A percentile compares a stretch with the other conserved stretches of the same genome.
phyloP scores from a whole-genome alignment of 1,140 invertebrate species.

The Heliconius himera region DNA sequence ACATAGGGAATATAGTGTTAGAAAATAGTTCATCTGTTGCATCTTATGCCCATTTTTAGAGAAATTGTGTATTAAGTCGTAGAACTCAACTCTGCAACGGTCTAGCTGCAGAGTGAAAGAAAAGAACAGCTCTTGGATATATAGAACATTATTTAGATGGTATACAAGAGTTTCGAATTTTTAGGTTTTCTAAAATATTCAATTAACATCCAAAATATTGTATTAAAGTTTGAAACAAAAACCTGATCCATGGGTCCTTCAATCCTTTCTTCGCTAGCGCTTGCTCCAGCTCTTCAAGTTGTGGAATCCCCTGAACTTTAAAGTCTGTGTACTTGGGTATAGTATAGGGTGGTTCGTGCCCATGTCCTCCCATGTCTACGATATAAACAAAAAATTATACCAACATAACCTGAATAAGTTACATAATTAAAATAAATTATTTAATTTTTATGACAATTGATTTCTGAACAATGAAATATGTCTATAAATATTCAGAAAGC shows the following conservation, averaged over 20 bases:
- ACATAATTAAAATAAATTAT: constrained; percentile 27
- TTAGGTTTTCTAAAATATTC: no score
- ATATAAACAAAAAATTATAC: constrained; percentile 36
- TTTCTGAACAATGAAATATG: not conserved
- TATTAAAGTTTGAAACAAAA: not conserved
- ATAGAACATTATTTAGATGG: no score
- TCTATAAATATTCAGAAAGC: not conserved
- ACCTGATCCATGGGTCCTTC: constrained; percentile 92
- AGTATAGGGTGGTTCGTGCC: constrained; percentile 78
- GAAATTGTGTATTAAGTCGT: no score
- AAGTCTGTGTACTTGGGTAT: constrained; percentile 88
- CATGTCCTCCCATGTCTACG: constrained; percentile 83
- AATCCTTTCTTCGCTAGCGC: constrained; percentile 86
- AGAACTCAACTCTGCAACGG: no score
- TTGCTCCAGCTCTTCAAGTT: constrained; percentile 84
- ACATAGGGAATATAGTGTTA: no score
- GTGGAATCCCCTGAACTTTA: constrained; percentile 84
- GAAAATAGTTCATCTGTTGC: not conserved
- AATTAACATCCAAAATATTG: not conserved
- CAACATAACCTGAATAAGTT: constrained; percentile 30
- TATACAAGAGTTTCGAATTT: no score
- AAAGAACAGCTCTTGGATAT: no score
- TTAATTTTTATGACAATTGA: not conserved
- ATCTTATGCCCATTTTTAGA: no score
- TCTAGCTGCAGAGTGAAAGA: no score